phyloP scores from a whole-genome alignment of 2,888 invertebrate species.

The Tenodera sinensis region DNA sequence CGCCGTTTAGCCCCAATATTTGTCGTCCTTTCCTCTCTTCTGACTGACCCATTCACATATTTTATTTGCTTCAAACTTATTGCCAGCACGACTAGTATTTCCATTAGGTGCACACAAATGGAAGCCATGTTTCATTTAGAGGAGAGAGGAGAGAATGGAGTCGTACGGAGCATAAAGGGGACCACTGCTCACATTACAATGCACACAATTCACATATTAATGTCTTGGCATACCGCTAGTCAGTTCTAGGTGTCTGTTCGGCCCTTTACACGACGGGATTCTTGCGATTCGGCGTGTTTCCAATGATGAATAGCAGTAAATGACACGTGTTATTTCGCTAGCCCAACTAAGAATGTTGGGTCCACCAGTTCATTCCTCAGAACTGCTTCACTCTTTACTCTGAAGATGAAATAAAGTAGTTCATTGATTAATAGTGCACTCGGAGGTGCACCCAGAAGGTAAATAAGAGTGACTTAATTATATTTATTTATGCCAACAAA shows the following conservation, averaged over 20 bases:
- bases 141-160: neutral
- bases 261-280: neutral
- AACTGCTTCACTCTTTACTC: no score
- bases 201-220: neutral
- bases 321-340: neutral
- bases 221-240: neutral
- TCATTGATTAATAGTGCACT: no score
- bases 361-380: no score
- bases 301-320: neutral
- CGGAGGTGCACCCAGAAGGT: no score
- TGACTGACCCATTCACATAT: neutral
- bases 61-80: neutral
- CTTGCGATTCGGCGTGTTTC: neutral
- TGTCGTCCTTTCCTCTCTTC: neutral
- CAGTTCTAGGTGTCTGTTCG: neutral
- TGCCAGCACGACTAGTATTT: neutral
- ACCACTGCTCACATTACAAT: neutral
- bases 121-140: neutral
- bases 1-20: neutral
- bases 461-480: no score
- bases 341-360: neutral
- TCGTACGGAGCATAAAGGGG: neutral
- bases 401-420: no score
- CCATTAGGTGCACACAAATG: neutral
- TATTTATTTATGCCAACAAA: no score